A percentile compares a stretch with the other conserved stretches of the same genome.
phyloP scores from a whole-genome alignment of 2,113 vertebrate genomes.

The Pollachius pollachius region DNA sequence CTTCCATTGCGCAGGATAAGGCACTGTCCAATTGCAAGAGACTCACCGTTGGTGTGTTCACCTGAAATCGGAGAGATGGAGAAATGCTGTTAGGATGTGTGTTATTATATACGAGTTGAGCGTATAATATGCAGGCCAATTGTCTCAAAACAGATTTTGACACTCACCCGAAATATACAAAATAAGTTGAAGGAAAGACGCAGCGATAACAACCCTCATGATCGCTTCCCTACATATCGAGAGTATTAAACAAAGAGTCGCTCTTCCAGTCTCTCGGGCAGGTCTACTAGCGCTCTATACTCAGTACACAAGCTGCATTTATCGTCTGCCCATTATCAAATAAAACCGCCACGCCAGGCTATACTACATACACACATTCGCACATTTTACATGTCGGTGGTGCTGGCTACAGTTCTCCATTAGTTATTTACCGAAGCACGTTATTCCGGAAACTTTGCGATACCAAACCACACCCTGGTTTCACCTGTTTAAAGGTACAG shows the following conservation, averaged over 20 bases:
- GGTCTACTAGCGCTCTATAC: slow-evolving; percentile 24
- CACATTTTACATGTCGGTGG: no score
- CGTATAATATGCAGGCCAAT: not conserved
- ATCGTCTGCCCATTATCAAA: no score
- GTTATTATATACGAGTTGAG: not conserved
- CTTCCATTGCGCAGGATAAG: slow-evolving; percentile 63
- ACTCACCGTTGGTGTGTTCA: slow-evolving; percentile 20
- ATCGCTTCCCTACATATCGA: slow-evolving; percentile 31
- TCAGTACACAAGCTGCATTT: no score
- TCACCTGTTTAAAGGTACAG: slow-evolving; percentile 67
- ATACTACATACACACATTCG: no score
- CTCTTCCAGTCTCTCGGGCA: slow-evolving; percentile 39
- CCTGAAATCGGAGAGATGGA: slow-evolving; percentile 26
- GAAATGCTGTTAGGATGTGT: not conserved
- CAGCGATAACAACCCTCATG: slow-evolving; percentile 32
- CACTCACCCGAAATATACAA: not conserved
- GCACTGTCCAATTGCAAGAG: slow-evolving; percentile 40
- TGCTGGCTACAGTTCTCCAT: not conserved
- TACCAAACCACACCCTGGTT: slow-evolving; percentile 51
- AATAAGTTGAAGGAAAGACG: slow-evolving; percentile 37
- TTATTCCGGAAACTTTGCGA: slow-evolving; percentile 46
- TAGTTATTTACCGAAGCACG: slow-evolving; percentile 27
- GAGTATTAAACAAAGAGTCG: slow-evolving; percentile 13
- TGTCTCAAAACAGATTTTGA: not conserved
- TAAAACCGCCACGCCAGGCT: no score